Evolutionary conservation across 2,113 vertebrate genomes (phyloP), one percentile per base, ranked within the genome.

Genomic region (Trogon surrucura): DNA sequence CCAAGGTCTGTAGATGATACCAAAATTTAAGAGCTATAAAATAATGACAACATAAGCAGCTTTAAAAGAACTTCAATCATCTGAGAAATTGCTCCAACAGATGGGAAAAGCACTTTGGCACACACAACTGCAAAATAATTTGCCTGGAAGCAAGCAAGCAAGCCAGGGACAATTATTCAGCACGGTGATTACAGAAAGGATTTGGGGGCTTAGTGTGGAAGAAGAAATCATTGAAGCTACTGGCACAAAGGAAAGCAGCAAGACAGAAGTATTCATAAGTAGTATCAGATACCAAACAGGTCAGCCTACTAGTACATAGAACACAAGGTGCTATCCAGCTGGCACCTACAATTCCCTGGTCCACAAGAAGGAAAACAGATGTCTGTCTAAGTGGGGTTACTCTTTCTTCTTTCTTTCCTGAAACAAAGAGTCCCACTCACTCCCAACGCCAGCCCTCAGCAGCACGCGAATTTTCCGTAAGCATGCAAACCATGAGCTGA

Each of bases 101-200:
- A 98, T 95, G 96, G 96, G 77, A 97, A 97, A 96, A 85, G 48
- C 85, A 95, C 81, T 85, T 87, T 17, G 32, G 66, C 48, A 10
- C 34, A 87, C 69, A 87, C 29, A 47, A 95, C 79, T 94, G 78
- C 96, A 97, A 97, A 97, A 95, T 95, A 97, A 98, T 97, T 97
- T 97, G 80, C 88, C 93, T 82, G 80, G n/a, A 96, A 96, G 72
- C 70, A 86, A 91, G 72, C 32, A 95, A 91, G 75, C 22, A 95
- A 96, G 62, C 25, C 71, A 95, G 71, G 32, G 88, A 94, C 66
- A 92, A 94, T 91, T 78, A 95, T 78, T 93, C 67, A 96, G 84
- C 81, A 94, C 57, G 70, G 66, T 85, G 80, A 96, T 92, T 73
- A 91, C 73, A 80, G 75, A 95, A 88, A 96, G 80, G 61, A 95